phyloP scores from a whole-genome alignment of 2,113 vertebrate genomes.

The Dromas ardeola region DNA sequence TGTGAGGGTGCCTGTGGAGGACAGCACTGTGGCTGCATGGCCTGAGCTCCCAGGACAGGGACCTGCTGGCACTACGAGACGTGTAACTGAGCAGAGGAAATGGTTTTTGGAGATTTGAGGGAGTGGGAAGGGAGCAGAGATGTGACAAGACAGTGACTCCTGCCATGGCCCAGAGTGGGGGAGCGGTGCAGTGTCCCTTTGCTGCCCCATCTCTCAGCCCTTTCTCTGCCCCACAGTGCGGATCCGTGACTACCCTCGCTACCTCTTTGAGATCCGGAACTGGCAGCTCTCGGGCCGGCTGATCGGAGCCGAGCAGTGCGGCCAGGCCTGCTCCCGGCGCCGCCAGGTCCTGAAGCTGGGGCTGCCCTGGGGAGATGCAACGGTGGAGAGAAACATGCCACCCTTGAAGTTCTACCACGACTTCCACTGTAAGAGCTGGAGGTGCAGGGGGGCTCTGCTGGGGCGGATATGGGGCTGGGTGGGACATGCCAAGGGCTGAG shows the following conservation, averaged over 20 bases:
- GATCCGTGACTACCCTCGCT: constrained; percentile 95
- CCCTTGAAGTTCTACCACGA: constrained; percentile 97
- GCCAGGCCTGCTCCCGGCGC: constrained; percentile 86
- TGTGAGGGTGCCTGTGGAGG: background rate
- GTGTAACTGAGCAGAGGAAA: background rate
- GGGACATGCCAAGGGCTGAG: background rate
- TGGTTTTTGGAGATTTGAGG: background rate
- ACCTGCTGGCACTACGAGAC: background rate
- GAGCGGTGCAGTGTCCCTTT: background rate
- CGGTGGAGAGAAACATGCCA: constrained; percentile 91
- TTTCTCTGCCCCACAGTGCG: constrained; percentile 64
- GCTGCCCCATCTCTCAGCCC: background rate
- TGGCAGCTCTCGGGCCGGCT: constrained; percentile 90
- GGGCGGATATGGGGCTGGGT: fast-evolving
- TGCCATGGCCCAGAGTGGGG: background rate
- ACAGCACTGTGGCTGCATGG: fast-evolving
- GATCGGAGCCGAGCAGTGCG: constrained; percentile 89
- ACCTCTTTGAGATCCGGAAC: constrained; percentile 95
- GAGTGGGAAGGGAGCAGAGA: background rate
- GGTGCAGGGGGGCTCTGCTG: background rate
- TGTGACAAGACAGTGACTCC: background rate
- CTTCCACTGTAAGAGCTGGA: constrained; percentile 86
- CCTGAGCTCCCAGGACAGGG: background rate
- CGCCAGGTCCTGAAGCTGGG: constrained; percentile 86
- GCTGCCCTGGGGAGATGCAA: constrained; percentile 88